Conservation (phyloP, 2,888 invertebrate genomes). For the Limenitis camilla region DNA sequence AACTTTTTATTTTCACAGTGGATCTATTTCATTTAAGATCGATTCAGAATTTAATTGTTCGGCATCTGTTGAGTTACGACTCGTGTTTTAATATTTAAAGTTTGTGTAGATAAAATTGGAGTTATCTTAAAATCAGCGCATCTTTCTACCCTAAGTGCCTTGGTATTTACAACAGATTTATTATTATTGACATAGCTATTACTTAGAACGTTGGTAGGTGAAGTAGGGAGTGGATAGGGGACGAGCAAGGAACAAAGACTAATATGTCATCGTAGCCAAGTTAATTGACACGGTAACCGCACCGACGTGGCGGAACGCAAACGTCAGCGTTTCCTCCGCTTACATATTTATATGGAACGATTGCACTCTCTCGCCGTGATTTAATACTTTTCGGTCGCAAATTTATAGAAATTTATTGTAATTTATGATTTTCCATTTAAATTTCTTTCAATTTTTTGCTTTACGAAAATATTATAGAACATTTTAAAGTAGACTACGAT, state of each 20-base stretch:
- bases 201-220: slow-evolving; percentile 30
- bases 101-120: slow-evolving; percentile 27
- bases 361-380: slow-evolving; percentile 34
- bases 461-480: neutral
- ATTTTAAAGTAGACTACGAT: neutral
- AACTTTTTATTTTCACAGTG: slow-evolving; percentile 69
- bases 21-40: slow-evolving; percentile 70
- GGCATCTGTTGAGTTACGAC: slow-evolving; percentile 57
- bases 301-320: slow-evolving; percentile 65
- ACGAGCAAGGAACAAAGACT: slow-evolving; percentile 72
- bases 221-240: slow-evolving; percentile 36
- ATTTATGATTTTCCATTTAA: slow-evolving; percentile 7
- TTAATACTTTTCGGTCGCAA: slow-evolving; percentile 31
- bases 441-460: slow-evolving; percentile 1
- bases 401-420: slow-evolving; percentile 24
- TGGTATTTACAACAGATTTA: slow-evolving; percentile 5
- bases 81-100: slow-evolving; percentile 39
- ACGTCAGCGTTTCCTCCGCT: slow-evolving; percentile 65
- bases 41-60: slow-evolving; percentile 59
- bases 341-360: slow-evolving; percentile 63
- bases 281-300: slow-evolving; percentile 74
- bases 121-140: slow-evolving; percentile 14
- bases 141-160: neutral
- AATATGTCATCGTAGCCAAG: slow-evolving; percentile 71
- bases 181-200: slow-evolving; percentile 42